Percentiles rank a stretch among this genome's conserved stretches.
Conservation (phyloP, 2,888 invertebrate genomes). For the Ornithoptera priamus region DNA sequence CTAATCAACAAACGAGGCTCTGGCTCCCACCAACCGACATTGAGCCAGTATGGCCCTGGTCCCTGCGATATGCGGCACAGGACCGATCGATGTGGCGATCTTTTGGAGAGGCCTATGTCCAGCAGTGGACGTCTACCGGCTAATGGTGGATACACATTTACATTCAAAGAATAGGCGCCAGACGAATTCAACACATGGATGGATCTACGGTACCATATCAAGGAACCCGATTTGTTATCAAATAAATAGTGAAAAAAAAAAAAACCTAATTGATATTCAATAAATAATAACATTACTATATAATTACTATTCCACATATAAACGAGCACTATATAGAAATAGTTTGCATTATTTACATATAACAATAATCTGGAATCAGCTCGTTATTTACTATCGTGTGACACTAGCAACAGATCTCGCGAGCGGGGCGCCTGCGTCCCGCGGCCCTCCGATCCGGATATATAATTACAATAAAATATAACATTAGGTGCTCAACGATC, state of each 20-base stretch:
- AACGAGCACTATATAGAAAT: conserved; percentile 1
- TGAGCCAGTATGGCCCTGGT: too few relatives aligned
- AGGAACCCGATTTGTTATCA: conserved; percentile 21
- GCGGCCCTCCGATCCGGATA: neutral
- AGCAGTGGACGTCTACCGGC: too few relatives aligned
- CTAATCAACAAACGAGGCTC: too few relatives aligned
- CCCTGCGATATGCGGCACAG: too few relatives aligned
- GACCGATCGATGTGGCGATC: too few relatives aligned
- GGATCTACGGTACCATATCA: neutral
- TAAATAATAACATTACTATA: conserved; percentile 4
- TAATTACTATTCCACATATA: neutral
- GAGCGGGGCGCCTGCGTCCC: neutral
- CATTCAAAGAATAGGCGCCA: neutral
- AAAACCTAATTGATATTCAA: neutral
- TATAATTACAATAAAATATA: neutral
- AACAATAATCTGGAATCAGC: neutral
- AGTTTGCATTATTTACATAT: conserved; percentile 5
- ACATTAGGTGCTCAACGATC: neutral
- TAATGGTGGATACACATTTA: neutral
- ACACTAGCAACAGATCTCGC: neutral
- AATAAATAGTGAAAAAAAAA: conserved; percentile 7
- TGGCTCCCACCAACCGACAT: too few relatives aligned
- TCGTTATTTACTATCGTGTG: neutral
- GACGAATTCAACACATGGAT: conserved; percentile 2
- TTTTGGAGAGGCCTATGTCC: too few relatives aligned